These are phyloP conservation scores for Nesidiocoris tenuis DNA, from an alignment of 2,888 invertebrate species.

Conservation along the genomic window DNA sequence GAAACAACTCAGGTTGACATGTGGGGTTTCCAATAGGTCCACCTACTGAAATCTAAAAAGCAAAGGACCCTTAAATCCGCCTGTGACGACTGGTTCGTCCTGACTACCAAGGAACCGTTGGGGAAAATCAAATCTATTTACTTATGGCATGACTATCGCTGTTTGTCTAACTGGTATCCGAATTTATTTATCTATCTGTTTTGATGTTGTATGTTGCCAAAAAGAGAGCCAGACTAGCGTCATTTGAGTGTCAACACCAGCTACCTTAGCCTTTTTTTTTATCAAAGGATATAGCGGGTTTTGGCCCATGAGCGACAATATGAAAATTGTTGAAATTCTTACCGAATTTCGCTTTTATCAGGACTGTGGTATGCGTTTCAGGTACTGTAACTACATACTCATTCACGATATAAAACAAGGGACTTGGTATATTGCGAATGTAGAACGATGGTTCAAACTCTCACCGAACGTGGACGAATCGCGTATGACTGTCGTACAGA, in stretches of 20 bases:
- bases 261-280: too few species aligned
- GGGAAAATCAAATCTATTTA: constrained; percentile 9
- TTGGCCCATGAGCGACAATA: too few species aligned
- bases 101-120: constrained; percentile 14
- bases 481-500: neutral
- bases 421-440: constrained; percentile 15
- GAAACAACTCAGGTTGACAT: too few species aligned
- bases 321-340: too few species aligned
- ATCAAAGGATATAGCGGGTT: too few species aligned
- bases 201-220: too few species aligned
- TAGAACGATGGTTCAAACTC: constrained; percentile 22
- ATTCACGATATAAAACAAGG: constrained; percentile 28
- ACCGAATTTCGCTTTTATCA: too few species aligned
- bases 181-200: too few species aligned
- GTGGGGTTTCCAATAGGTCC: too few species aligned
- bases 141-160: constrained; percentile 16
- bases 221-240: too few species aligned
- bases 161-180: constrained; percentile 13
- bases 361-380: too few species aligned
- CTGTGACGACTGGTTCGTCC: constrained; percentile 19
- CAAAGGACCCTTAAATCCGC: neutral
- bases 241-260: too few species aligned
- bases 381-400: constrained; percentile 20
- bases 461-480: neutral
- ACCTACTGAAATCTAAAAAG: constrained; percentile 1